phyloP scores from a whole-genome alignment of 2,888 invertebrate species.

The Orthosia gothica region DNA sequence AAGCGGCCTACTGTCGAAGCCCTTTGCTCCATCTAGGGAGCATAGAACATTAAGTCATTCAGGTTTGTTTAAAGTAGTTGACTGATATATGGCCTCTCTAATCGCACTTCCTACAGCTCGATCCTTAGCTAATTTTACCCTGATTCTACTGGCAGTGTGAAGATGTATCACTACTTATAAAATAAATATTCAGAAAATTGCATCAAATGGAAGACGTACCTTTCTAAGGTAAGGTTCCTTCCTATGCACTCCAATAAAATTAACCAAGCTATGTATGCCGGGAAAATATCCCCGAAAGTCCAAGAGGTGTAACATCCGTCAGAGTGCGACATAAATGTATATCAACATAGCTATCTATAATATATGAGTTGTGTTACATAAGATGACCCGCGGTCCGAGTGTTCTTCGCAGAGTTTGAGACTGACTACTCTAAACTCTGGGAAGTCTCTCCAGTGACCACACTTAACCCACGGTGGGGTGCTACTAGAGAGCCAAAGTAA shows the following conservation, averaged over 20 bases:
- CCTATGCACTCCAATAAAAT: constrained; percentile 4
- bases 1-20: too few relatives aligned
- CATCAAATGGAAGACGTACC: too few relatives aligned
- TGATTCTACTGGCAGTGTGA: too few relatives aligned
- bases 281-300: not conserved
- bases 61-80: too few relatives aligned
- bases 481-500: constrained; percentile 9
- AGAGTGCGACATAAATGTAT: not conserved
- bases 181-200: too few relatives aligned
- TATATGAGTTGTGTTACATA: constrained; percentile 35
- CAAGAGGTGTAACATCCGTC: constrained; percentile 24
- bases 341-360: not conserved
- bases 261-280: not conserved
- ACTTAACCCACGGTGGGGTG: not conserved
- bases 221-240: not conserved
- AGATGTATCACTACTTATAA: too few relatives aligned
- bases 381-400: constrained; percentile 48
- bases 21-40: too few relatives aligned
- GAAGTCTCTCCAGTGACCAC: constrained; percentile 5
- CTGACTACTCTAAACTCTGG: not conserved
- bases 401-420: constrained; percentile 51
- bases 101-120: too few relatives aligned
- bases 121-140: too few relatives aligned
- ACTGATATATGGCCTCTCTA: too few relatives aligned
- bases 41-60: too few relatives aligned